Conservation (phyloP, 2,113 vertebrate genomes). For the Engystomops pustulosus region DNA sequence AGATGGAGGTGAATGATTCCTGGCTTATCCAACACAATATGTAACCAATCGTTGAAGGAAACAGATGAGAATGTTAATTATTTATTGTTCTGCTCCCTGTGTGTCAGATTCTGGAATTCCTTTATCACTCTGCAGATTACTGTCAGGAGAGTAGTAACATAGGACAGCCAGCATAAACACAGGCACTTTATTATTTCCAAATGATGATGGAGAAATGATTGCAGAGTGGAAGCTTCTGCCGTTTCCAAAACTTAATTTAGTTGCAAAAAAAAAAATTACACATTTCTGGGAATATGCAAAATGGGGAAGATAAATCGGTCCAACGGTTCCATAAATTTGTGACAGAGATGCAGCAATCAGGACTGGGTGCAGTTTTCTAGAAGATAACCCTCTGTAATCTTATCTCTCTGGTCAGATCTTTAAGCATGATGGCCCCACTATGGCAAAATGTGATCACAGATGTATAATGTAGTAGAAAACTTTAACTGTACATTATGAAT, state of each 20-base stretch:
- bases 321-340: too few species aligned
- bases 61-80: slow-evolving; percentile 70
- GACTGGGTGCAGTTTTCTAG: too few species aligned
- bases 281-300: background rate
- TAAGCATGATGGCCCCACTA: too few species aligned
- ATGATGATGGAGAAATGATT: slow-evolving; percentile 44
- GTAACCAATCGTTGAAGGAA: slow-evolving; percentile 61
- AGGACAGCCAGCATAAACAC: slow-evolving; percentile 31
- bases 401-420: too few species aligned
- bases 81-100: slow-evolving; percentile 64
- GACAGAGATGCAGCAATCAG: too few species aligned
- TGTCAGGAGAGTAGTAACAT: slow-evolving; percentile 6
- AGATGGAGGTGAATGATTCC: slow-evolving; percentile 11
- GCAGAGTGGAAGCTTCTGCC: background rate
- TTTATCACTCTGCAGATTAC: slow-evolving; percentile 63
- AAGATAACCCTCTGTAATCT: too few species aligned
- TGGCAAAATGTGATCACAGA: too few species aligned
- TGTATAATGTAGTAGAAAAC: too few species aligned
- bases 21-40: slow-evolving; percentile 31
- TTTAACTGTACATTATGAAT: too few species aligned
- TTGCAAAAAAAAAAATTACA: background rate
- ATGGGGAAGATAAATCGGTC: too few species aligned
- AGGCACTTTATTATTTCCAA: slow-evolving; percentile 26
- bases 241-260: background rate
- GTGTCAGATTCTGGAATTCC: slow-evolving; percentile 63